phyloP scores from a whole-genome alignment of 2,888 invertebrate genomes.

The Drosophila prolongata region DNA sequence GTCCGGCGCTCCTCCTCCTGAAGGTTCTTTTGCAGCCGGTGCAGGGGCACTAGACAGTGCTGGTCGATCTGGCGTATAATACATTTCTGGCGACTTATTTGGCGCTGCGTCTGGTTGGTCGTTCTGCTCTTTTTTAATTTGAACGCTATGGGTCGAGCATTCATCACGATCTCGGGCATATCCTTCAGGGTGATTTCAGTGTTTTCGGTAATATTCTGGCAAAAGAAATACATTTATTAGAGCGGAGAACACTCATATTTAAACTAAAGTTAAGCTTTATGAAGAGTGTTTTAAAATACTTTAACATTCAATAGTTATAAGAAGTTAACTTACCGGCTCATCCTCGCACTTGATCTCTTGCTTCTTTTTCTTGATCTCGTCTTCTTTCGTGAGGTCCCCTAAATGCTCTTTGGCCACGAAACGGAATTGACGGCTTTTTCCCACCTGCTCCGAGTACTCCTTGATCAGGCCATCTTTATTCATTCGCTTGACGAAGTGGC shows the following conservation, averaged over 20 bases:
- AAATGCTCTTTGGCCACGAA: slow-evolving; percentile 75
- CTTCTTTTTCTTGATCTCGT: slow-evolving; percentile 37
- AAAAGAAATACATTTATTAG: not conserved
- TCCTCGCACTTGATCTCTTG: slow-evolving; percentile 72
- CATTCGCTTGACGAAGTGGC: slow-evolving; percentile 85
- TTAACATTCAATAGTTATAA: no score
- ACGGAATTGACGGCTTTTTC: slow-evolving; percentile 86
- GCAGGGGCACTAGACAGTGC: slow-evolving; percentile 86
- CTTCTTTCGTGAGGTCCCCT: slow-evolving; percentile 48
- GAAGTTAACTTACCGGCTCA: slow-evolving; percentile 67
- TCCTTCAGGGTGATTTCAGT: slow-evolving; percentile 63
- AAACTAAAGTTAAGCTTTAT: no score
- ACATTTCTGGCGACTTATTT: slow-evolving; percentile 86
- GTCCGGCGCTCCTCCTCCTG: slow-evolving; percentile 85
- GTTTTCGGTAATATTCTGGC: slow-evolving; percentile 59
- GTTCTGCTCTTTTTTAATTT: slow-evolving; percentile 20
- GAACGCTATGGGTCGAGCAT: slow-evolving; percentile 51
- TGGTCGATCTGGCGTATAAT: slow-evolving; percentile 87
- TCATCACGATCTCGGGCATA: slow-evolving; percentile 59
- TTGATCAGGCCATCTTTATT: slow-evolving; percentile 83
- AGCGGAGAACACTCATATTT: not conserved
- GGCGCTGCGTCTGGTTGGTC: slow-evolving; percentile 56
- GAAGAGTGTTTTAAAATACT: no score
- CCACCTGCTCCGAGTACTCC: slow-evolving; percentile 86
- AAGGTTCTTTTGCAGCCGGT: slow-evolving; percentile 86